phyloP scores from a whole-genome alignment of 2,113 vertebrate genomes.

The Anolis sagrei region DNA sequence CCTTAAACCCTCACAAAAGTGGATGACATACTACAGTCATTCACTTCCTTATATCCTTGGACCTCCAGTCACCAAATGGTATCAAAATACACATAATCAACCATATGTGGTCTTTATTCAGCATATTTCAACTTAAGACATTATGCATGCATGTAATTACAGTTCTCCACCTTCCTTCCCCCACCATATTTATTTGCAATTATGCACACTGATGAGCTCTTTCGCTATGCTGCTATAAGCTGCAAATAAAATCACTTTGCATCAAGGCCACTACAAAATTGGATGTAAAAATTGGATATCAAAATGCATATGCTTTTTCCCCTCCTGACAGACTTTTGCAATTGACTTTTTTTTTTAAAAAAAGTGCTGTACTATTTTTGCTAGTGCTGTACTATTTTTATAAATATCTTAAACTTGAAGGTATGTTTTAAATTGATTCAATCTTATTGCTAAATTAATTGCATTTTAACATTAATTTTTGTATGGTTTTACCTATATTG shows the following conservation, averaged over 20 bases:
- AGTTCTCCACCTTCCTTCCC: neutral
- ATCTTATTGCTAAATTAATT: too few relatives aligned
- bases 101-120: neutral
- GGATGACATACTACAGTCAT: neutral
- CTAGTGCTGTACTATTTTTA: too few relatives aligned
- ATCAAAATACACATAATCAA: neutral
- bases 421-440: too few relatives aligned
- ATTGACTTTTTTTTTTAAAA: too few relatives aligned
- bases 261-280: neutral
- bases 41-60: neutral
- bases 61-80: neutral
- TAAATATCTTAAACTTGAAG: too few relatives aligned
- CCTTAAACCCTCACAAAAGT: too few relatives aligned
- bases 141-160: conserved; percentile 9
- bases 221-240: conserved; percentile 21
- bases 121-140: neutral
- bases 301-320: neutral
- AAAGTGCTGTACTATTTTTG: too few relatives aligned
- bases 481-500: too few relatives aligned
- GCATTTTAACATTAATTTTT: too few relatives aligned
- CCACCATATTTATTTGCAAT: conserved; percentile 7
- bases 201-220: conserved; percentile 19
- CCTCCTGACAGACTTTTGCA: neutral
- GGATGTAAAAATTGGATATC: neutral
- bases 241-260: conserved; percentile 1